These are phyloP conservation scores for Trichonephila inaurata DNA, from an alignment of 1,140 invertebrate species.

Conservation along the genomic window DNA sequence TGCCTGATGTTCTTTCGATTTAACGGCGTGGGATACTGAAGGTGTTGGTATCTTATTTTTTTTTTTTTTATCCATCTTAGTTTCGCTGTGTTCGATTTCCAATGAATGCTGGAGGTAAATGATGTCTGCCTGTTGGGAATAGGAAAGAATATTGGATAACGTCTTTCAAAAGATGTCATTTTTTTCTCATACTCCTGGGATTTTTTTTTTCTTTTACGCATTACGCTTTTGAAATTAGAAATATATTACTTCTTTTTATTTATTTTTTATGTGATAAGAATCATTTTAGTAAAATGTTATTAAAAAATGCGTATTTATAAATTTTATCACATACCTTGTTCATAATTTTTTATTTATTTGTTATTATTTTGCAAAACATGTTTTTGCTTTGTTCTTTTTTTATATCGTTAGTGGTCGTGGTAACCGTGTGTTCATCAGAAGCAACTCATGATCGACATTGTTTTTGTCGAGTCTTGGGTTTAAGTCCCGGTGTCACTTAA, in stretches of 20 bases:
- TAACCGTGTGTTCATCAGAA: too few relatives aligned
- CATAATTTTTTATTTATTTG: too few relatives aligned
- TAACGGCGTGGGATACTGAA: neutral
- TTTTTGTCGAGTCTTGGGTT: too few relatives aligned
- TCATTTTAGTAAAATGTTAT: neutral
- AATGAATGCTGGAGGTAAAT: neutral
- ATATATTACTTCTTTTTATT: neutral
- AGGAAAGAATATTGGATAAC: neutral
- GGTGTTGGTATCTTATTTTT: neutral
- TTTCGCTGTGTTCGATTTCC: slow-evolving; percentile 6
- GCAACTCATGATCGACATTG: too few relatives aligned
- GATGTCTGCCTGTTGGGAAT: neutral
- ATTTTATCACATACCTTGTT: too few relatives aligned
- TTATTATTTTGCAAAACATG: too few relatives aligned
- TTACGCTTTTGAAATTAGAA: neutral
- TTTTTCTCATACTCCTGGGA: neutral
- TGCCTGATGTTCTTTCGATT: neutral
- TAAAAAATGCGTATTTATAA: too few relatives aligned
- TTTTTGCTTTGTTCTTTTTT: too few relatives aligned
- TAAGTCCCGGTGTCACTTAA: too few relatives aligned
- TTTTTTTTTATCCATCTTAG: neutral
- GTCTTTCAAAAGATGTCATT: neutral
- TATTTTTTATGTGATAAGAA: neutral
- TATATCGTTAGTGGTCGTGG: too few relatives aligned
- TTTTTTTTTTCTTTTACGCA: neutral